Conservation (phyloP, 2,797 vertebrate species). For the Jordanella pulchra region DNA sequence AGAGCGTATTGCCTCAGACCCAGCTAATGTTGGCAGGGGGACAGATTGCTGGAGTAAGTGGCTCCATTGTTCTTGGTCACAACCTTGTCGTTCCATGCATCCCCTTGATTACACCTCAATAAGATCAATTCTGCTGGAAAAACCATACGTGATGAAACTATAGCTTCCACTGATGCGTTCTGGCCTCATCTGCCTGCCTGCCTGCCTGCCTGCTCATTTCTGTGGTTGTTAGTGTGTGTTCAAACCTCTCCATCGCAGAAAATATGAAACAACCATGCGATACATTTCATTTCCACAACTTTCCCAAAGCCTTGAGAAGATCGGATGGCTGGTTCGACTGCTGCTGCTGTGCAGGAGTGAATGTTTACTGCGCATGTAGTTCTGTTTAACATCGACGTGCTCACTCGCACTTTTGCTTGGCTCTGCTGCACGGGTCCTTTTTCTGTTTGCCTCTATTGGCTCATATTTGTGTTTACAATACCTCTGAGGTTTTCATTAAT, state of each 20-base stretch:
- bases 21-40: constrained; percentile 97
- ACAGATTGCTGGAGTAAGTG: constrained; percentile 97
- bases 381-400: constrained; percentile 54
- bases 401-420: constrained; percentile 57
- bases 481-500: constrained; percentile 12
- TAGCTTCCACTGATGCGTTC: constrained; percentile 41
- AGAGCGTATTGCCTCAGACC: constrained; percentile 92
- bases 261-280: constrained; percentile 17
- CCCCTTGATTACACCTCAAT: constrained; percentile 32
- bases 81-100: constrained; percentile 35
- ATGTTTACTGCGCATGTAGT: constrained; percentile 63
- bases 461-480: constrained; percentile 36
- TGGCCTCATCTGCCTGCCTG: constrained; percentile 44
- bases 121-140: constrained; percentile 22
- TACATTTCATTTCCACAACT: constrained; percentile 42
- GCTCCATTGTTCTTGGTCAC: constrained; percentile 51
- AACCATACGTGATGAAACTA: constrained; percentile 28
- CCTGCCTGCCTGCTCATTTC: constrained; percentile 56
- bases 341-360: constrained; percentile 28
- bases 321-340: not conserved
- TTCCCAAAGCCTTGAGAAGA: constrained; percentile 17
- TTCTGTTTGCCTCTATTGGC: constrained; percentile 25
- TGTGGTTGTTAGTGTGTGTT: constrained; percentile 39
- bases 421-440: constrained; percentile 57
- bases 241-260: constrained; percentile 29